Conservation (phyloP, 1,140 invertebrate genomes). For the Neocloeon triangulifer region DNA sequence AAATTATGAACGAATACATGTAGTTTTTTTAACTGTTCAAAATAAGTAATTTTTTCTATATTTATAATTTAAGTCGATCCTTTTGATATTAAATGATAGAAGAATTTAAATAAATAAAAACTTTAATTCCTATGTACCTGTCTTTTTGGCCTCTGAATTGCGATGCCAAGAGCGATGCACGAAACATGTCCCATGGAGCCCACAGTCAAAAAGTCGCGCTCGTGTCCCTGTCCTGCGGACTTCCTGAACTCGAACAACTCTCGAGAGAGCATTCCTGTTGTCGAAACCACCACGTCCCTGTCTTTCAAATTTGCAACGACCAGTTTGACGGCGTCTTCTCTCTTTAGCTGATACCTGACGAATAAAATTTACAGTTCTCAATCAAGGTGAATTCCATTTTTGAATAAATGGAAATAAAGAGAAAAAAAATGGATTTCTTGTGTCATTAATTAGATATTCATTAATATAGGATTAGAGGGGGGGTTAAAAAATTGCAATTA, state of each 20-base stretch:
- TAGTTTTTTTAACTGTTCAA: no score
- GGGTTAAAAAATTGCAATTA: no score
- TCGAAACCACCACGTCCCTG: conserved; percentile 19
- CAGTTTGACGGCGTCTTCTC: conserved; percentile 6
- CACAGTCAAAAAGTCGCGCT: conserved; percentile 22
- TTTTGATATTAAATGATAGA: no score
- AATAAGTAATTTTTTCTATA: no score
- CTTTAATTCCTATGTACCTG: conserved; percentile 2
- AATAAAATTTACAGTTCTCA: no score
- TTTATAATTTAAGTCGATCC: no score
- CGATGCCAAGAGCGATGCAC: conserved; percentile 20
- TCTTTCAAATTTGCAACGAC: conserved; percentile 7
- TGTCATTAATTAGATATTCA: no score
- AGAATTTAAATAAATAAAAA: not conserved
- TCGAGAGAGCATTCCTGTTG: conserved; percentile 22
- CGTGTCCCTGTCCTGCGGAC: conserved; percentile 18
- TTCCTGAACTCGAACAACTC: conserved; percentile 14
- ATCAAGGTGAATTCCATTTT: no score
- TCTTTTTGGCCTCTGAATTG: conserved; percentile 15
- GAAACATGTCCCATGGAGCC: conserved; percentile 25
- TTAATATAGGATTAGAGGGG: no score
- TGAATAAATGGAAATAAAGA: no score
- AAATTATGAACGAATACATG: no score
- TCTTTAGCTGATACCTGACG: conserved; percentile 4
- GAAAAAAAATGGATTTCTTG: no score